phyloP scores from a whole-genome alignment of 2,113 vertebrate species.

The Pelodiscus sinensis region DNA sequence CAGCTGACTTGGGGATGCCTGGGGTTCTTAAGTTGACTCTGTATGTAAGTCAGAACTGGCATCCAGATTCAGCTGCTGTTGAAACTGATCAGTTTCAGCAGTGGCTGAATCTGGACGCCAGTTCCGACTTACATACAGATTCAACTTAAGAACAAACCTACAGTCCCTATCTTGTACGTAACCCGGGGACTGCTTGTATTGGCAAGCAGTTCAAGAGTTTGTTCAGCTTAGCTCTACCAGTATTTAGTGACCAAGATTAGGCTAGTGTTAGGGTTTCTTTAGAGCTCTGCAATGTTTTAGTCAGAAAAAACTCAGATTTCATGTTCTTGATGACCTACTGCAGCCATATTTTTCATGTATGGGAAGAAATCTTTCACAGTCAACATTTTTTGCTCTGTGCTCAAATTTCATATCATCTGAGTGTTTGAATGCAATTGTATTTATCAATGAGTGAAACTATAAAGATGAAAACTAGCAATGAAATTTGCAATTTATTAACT shows the following conservation, averaged over 20 bases:
- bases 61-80: too few species aligned
- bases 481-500: conserved; percentile 28
- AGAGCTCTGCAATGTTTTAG: not conserved
- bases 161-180: too few species aligned
- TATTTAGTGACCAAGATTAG: not conserved
- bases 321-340: not conserved
- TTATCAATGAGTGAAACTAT: conserved; percentile 25
- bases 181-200: too few species aligned
- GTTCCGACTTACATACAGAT: too few species aligned
- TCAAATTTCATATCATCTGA: not conserved
- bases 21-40: too few species aligned
- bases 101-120: too few species aligned
- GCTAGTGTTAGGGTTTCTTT: not conserved
- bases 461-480: not conserved
- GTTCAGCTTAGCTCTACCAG: not conserved
- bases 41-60: too few species aligned
- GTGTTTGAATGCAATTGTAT: not conserved
- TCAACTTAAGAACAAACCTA: too few species aligned
- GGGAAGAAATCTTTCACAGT: not conserved
- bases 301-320: not conserved
- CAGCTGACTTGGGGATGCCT: too few species aligned
- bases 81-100: too few species aligned
- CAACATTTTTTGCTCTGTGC: not conserved
- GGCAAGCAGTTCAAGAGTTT: not conserved
- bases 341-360: not conserved